phyloP scores from a whole-genome alignment of 2,888 invertebrate species.

The Eretmocerus hayati region DNA sequence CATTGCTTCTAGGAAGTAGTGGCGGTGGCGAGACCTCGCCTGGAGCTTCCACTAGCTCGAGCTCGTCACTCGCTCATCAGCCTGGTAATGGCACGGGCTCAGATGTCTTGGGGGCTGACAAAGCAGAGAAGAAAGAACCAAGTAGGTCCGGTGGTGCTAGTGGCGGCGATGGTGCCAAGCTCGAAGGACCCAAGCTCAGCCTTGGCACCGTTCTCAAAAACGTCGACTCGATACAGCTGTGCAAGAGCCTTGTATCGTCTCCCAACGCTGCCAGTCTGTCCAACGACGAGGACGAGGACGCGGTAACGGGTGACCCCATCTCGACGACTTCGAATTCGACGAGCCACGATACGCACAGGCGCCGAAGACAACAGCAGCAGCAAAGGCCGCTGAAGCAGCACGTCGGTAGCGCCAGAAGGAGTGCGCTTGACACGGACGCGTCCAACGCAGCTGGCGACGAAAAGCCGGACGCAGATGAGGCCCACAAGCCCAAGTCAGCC shows the following conservation, averaged over 20 bases:
- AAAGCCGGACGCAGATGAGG: slow-evolving; percentile 31
- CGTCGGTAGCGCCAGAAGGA: neutral
- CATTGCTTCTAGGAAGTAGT: neutral
- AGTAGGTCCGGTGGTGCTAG: too few species aligned
- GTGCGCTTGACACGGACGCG: slow-evolving; percentile 8
- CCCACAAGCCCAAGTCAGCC: slow-evolving; percentile 58
- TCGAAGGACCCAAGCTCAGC: slow-evolving; percentile 79
- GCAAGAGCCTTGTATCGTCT: slow-evolving; percentile 41
- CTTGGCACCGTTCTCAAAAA: slow-evolving; percentile 69
- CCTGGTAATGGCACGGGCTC: too few species aligned
- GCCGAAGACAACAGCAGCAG: neutral
- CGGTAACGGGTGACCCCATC: slow-evolving; percentile 30
- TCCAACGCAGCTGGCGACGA: slow-evolving; percentile 32
- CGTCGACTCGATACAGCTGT: slow-evolving; percentile 42
- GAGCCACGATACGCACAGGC: slow-evolving; percentile 25
- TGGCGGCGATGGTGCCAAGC: too few species aligned
- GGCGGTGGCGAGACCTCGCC: slow-evolving; percentile 48
- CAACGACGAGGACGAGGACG: slow-evolving; percentile 46
- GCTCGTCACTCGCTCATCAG: slow-evolving; percentile 48
- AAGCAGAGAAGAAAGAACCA: slow-evolving; percentile 46
- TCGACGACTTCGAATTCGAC: slow-evolving; percentile 23
- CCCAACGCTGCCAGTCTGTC: slow-evolving; percentile 40
- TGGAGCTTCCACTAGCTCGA: slow-evolving; percentile 47
- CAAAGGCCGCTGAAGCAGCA: neutral
- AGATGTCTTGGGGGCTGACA: slow-evolving; percentile 54